Base-by-base conservation (phyloP, 2,797 vertebrate species). In the Danio albolineatus region DNA sequence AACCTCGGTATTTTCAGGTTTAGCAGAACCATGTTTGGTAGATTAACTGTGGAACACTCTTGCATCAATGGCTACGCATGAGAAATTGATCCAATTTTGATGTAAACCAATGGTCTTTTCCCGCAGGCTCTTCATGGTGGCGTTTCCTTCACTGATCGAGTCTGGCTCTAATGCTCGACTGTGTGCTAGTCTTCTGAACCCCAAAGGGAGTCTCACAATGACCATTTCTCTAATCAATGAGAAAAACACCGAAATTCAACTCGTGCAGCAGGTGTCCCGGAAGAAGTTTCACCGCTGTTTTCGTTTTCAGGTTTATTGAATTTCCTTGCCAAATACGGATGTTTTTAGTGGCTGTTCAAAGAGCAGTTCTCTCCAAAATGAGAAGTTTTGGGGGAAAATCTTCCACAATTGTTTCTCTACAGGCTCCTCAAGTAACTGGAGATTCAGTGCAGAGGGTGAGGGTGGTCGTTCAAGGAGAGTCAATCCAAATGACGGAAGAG, bases 401-500 rank as follows among this genome's bases (percentile, higher is more conserved):
- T 0, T 62, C 16, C 39, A 10, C 12, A 5, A 36, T 1, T 10
- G n/a, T 48, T 60, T 8, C 3, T 7, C 13, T 5, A 60, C 83
- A 93, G 93, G 86, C 66, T 82, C 92, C 92, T 66, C 1, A 1
- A 6, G 85, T 87, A 46, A 0, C 54, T 12, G 0, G 41, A 0
- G 19, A 87, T 0, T n/a, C 19, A 0, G 64, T 89, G 13, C 57
- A 62, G n/a, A 16, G 1, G 0, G 56, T 93, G 0, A 76, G 78
- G 72, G 92, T 97, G 61, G 79, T 46, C 0, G 87, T 95, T 54
- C 87, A 70, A 76, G 96, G 95, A 2, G 0, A 53, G 5, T 91
- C 86, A 0, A 91, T 95, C 66, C 76, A 86, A 19, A 94, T 94
- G 62, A 89, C 8, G 9, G 92, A 90, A 46, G 85, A 85, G 46